Conservation (phyloP, 2,113 vertebrate species). For the Diadophis punctatus region DNA sequence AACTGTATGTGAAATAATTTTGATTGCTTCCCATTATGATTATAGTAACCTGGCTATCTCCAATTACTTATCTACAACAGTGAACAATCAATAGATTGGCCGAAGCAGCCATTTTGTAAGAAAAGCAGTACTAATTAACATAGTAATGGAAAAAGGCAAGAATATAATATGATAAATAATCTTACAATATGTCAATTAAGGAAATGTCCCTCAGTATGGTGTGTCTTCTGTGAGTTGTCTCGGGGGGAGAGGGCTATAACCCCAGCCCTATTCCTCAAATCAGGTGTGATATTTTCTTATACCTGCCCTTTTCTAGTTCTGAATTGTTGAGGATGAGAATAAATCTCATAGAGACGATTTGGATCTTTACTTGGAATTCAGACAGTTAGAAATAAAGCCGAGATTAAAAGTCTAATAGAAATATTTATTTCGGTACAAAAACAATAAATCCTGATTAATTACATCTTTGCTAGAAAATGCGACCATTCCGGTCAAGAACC, state of each 20-base stretch:
- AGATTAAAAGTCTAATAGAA: no score
- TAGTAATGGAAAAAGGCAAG: neutral
- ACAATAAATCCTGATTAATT: no score
- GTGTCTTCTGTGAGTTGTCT: neutral
- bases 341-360: no score
- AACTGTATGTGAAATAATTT: neutral
- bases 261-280: neutral
- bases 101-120: neutral
- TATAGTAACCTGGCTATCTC: neutral
- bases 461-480: no score
- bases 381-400: no score
- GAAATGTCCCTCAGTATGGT: neutral
- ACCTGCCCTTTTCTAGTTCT: neutral
- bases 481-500: no score
- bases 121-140: neutral
- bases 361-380: no score
- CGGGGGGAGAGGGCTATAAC: neutral
- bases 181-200: neutral
- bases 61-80: neutral
- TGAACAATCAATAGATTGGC: neutral
- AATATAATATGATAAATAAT: neutral
- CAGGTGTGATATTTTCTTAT: neutral
- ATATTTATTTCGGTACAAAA: no score
- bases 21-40: neutral
- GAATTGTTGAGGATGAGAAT: no score